Evolutionary conservation across 2,797 vertebrate species (phyloP).

Genomic region (Nannoperca obscura): DNA sequence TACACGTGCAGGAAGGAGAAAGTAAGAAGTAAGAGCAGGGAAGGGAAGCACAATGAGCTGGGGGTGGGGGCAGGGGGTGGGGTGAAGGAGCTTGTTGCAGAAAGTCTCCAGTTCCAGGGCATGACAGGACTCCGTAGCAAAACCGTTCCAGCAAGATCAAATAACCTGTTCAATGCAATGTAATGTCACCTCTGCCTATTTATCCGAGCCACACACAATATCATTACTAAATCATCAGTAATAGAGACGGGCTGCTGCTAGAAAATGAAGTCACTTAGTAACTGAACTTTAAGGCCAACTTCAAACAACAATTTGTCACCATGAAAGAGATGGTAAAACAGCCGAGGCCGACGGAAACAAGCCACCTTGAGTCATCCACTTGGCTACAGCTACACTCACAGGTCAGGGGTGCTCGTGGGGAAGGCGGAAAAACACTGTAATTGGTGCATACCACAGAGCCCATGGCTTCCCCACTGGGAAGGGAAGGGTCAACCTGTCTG

Average conservation of each 20-base stretch:
- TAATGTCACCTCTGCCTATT: constrained; percentile 7
- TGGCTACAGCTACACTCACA: constrained; percentile 33
- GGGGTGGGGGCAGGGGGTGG: background rate
- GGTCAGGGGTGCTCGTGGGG: constrained; percentile 44
- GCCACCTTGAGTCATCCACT: constrained; percentile 65
- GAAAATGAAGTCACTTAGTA: constrained; percentile 30
- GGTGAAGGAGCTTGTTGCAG: constrained; percentile 5
- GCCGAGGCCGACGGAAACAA: constrained; percentile 18
- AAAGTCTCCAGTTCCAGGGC: constrained; percentile 32
- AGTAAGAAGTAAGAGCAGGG: constrained; percentile 14
- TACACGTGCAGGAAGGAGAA: constrained; percentile 18
- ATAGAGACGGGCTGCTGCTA: constrained; percentile 6
- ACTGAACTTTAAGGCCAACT: constrained; percentile 30
- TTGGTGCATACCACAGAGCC: constrained; percentile 56
- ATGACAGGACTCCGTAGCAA: constrained; percentile 35
- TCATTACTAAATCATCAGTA: constrained; percentile 28
- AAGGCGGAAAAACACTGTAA: constrained; percentile 56
- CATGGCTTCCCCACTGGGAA: constrained; percentile 36
- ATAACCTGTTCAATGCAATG: constrained; percentile 20
- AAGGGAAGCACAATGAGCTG: background rate
- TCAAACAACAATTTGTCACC: constrained; percentile 44
- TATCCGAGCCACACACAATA: constrained; percentile 6
- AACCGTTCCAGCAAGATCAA: constrained; percentile 40
- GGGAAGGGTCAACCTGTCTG: constrained; percentile 44
- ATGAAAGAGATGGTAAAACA: constrained; percentile 4